Conservation (phyloP, 2,888 invertebrate species). For the Beris chalybata region DNA sequence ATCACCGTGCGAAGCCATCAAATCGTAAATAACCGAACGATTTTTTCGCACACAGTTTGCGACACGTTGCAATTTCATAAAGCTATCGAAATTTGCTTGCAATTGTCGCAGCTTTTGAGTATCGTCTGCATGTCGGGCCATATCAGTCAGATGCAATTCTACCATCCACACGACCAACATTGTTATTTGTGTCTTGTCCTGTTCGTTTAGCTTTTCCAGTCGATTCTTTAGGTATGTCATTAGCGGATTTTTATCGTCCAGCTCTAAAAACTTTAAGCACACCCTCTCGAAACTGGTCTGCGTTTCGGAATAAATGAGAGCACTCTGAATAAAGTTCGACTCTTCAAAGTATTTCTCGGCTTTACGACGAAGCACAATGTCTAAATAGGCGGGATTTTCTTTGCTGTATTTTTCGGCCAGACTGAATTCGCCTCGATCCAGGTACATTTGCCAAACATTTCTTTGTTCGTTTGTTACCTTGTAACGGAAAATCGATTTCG, state of each 20-base stretch:
- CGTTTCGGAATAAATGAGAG: conserved; percentile 85
- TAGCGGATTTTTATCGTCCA: conserved; percentile 79
- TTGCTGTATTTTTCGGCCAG: conserved; percentile 82
- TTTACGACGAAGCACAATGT: conserved; percentile 83
- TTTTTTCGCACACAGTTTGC: conserved; percentile 79
- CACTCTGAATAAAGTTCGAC: conserved; percentile 79
- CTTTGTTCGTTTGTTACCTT: conserved; percentile 82
- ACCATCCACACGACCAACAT: conserved; percentile 94
- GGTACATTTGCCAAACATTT: conserved; percentile 86
- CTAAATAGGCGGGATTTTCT: conserved; percentile 77
- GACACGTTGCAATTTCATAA: conserved; percentile 72
- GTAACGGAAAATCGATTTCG: conserved; percentile 82
- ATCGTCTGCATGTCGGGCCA: conserved; percentile 61
- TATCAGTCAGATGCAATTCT: conserved; percentile 86
- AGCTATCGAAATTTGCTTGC: conserved; percentile 77
- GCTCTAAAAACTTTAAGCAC: conserved; percentile 85
- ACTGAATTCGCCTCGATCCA: conserved; percentile 82
- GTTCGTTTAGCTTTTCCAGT: conserved; percentile 67
- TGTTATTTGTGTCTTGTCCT: conserved; percentile 85
- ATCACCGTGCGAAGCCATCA: conserved; percentile 94
- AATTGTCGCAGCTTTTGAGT: conserved; percentile 59
- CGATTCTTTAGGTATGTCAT: conserved; percentile 86
- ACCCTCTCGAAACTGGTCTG: conserved; percentile 93
- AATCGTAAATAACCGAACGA: conserved; percentile 80
- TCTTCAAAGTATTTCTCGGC: conserved; percentile 82